Evolutionary conservation across 2,797 vertebrate genomes (phyloP).

Genomic region (Mastacembelus armatus): DNA sequence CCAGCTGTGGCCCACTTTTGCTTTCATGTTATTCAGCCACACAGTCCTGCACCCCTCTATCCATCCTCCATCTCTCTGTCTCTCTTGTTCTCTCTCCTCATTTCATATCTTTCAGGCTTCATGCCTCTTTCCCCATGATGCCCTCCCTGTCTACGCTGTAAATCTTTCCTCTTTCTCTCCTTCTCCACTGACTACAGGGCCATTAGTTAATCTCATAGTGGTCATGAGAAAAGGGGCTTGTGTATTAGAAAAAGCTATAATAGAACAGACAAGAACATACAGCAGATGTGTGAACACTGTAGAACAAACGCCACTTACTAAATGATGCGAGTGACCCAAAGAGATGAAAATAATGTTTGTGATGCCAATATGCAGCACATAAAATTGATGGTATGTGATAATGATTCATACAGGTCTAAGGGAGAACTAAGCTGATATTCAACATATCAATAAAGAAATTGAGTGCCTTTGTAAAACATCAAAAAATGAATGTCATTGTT

Average conservation of each 20-base stretch:
- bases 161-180: slow-evolving; percentile 2
- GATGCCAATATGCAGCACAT: too few species aligned
- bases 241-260: slow-evolving; percentile 4
- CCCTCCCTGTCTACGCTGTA: slow-evolving; percentile 10
- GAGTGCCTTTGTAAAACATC: too few species aligned
- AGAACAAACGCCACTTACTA: too few species aligned
- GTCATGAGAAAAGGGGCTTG: slow-evolving; percentile 21
- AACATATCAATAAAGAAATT: too few species aligned
- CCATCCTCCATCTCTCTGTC: slow-evolving; percentile 7
- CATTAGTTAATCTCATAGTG: slow-evolving; percentile 44
- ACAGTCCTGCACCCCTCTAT: slow-evolving; percentile 34
- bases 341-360: too few species aligned
- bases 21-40: slow-evolving; percentile 67
- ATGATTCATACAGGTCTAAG: too few species aligned
- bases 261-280: too few species aligned
- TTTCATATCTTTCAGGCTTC: slow-evolving; percentile 39
- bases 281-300: too few species aligned
- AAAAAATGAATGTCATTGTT: too few species aligned
- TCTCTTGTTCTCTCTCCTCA: not conserved
- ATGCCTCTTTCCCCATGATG: slow-evolving; percentile 23
- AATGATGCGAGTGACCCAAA: too few species aligned
- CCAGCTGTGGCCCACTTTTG: slow-evolving; percentile 67
- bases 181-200: slow-evolving; percentile 33
- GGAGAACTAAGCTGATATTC: too few species aligned
- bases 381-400: too few species aligned